Base-by-base conservation (phyloP, 2,113 vertebrate genomes). In the Hiodon tergisus region DNA sequence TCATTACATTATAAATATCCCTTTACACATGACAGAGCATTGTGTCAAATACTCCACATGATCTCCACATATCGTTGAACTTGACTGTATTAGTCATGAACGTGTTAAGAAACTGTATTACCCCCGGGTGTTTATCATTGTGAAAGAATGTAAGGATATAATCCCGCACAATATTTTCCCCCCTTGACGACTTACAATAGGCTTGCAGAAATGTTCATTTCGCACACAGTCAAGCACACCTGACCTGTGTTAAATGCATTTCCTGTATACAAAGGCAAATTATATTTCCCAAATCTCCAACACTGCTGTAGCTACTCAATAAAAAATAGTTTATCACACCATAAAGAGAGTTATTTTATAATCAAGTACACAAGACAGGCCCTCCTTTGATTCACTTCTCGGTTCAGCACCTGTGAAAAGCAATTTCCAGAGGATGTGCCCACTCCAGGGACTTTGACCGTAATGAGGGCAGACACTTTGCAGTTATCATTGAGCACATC, bases 151-250 rank as follows among this genome's bases (percentile, higher is more conserved):
- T 31, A 31, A 31, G 31, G 31, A 31, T 31, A 31, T 31, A 55
- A 67, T 46, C 7, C 46, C 57, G 46, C 54, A 55, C 31, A 2
- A 55, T 11, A n/a, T 52, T 53, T 51, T 68, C 58, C 58, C n/a
- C 31, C 46, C 70, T 14, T 48, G 53, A 74, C 66, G 66, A 47
- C 72, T 57, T 58, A 71, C 52, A 66, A 66, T 74, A 66, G 58
- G 66, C 67, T 67, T 66, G 53, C 69, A 16, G 53, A 75, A 47
- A 75, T 68, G 65, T 68, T 75, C 67, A 68, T 75, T 75, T 75
- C 73, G 59, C 73, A 68, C 63, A 74, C 63, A 53, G 63, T 67
- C 66, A 74, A 66, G 52, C 72, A 67, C 57, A 66, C 73, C 53
- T 17, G 46, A 68, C 51, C 31, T 68, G 31, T 67, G 68, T 68